Evolutionary conservation across 1,140 invertebrate species (phyloP).

Genomic region (Himalopsyche phryganea): DNA sequence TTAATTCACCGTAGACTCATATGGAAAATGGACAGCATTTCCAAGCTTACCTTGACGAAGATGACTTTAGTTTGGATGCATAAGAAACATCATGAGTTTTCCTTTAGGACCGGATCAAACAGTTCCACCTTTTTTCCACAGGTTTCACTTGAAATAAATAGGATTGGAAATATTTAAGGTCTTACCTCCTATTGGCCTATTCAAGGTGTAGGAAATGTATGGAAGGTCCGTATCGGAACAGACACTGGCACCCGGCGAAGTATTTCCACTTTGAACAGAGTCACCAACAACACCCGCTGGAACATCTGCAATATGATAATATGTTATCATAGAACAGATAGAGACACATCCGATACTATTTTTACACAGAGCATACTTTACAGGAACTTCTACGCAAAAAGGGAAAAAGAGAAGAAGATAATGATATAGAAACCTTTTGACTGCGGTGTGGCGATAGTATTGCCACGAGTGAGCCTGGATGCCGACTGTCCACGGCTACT

Average conservation of each 20-base stretch:
- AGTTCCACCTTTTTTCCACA: no score
- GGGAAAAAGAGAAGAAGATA: neutral
- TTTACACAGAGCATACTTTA: neutral
- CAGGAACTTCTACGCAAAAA: neutral
- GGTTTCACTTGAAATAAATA: no score
- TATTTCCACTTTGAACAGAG: constrained; percentile 62
- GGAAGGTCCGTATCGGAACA: constrained; percentile 88
- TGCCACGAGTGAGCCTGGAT: constrained; percentile 49
- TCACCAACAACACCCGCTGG: constrained; percentile 37
- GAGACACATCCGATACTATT: neutral
- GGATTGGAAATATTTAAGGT: no score
- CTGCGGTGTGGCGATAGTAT: constrained; percentile 52
- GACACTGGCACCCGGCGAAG: constrained; percentile 79
- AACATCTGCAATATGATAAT: constrained; percentile 1
- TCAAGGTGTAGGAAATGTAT: constrained; percentile 92
- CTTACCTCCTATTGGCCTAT: constrained; percentile 79
- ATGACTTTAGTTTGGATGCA: no score
- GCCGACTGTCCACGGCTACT: constrained; percentile 29
- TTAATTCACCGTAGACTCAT: no score
- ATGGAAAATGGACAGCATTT: no score
- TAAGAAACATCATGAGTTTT: no score
- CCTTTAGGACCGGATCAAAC: no score
- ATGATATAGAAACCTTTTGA: constrained; percentile 8
- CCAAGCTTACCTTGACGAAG: no score
- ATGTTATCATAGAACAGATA: neutral